Evolutionary conservation across 2,888 invertebrate species (phyloP), one percentile per base, ranked within the genome.

Genomic region (Pinctada fucata): DNA sequence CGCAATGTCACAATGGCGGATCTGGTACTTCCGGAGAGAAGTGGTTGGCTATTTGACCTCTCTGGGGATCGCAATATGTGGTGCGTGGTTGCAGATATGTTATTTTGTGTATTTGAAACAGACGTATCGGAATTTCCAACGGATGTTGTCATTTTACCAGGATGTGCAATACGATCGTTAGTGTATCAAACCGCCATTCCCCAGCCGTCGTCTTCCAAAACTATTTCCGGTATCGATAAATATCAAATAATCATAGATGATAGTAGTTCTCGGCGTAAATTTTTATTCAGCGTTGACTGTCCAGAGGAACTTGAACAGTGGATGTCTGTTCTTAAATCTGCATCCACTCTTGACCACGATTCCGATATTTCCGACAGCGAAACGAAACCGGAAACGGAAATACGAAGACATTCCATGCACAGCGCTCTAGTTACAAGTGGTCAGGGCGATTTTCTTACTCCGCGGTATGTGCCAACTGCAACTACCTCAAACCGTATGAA

Each of bases 31-130:
- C 83, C 87, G 4, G 89, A 90, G 78, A 82, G 84, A 47, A 72
- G 85, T 10, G 90, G 89, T 2, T 89, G 89, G 89, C 80, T 90
- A n/a, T 80, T 83, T 65, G 88, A 90, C 79, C 87, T 88, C 72
- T 81, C 84, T 67, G 82, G 80, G 68, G 78, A 83, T 52, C 78
- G 70, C 72, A 81, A 82, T 75, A 86, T 88, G 2, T 90, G 89
- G 89, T 87, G 89, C 78, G 85, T 88, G 4, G 80, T 89, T 8
- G 86, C 87, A 5, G 88, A 88, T 65, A 88, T 88, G 86, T 66
- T 88, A 58, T 87, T 90, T 64, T 89, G 89, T 79, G 84, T 89
- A 2, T 90, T 89, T 72, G 87, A 88, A 49, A 79, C 73, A 16
- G 79, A 88, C 16, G 80, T 80, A 4, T 72, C 87, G 0, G 82